Percentiles rank a stretch among this genome's conserved stretches.
Conservation (phyloP, 2,797 vertebrate species). For the Microhierax caerulescens region DNA sequence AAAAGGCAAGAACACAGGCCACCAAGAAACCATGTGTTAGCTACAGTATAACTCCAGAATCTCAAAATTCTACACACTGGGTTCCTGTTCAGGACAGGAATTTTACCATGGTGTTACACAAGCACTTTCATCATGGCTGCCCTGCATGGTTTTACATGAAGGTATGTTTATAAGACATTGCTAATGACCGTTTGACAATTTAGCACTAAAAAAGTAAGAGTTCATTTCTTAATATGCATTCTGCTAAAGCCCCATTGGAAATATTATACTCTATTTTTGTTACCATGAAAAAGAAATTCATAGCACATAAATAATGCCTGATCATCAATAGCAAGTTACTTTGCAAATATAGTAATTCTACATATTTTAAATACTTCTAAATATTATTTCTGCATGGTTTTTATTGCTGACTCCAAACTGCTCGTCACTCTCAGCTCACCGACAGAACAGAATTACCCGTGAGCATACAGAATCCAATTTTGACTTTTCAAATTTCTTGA, state of each 20-base stretch:
- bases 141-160: neutral
- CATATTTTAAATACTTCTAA: neutral
- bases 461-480: neutral
- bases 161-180: neutral
- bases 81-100: neutral
- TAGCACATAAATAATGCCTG: neutral
- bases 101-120: neutral
- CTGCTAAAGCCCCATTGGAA: neutral
- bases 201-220: neutral
- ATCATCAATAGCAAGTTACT: neutral
- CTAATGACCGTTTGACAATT: neutral
- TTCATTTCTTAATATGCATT: neutral
- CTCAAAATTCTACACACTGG: neutral
- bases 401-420: neutral
- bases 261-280: neutral
- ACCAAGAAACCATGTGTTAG: neutral
- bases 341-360: neutral
- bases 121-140: neutral
- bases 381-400: neutral
- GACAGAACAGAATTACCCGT: neutral
- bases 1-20: neutral
- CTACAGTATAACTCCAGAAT: neutral
- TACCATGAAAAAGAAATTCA: neutral
- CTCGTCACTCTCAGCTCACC: fast-evolving
- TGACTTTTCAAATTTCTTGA: neutral